Conservation (phyloP, 2,888 invertebrate genomes). For the Hyles lineata region DNA sequence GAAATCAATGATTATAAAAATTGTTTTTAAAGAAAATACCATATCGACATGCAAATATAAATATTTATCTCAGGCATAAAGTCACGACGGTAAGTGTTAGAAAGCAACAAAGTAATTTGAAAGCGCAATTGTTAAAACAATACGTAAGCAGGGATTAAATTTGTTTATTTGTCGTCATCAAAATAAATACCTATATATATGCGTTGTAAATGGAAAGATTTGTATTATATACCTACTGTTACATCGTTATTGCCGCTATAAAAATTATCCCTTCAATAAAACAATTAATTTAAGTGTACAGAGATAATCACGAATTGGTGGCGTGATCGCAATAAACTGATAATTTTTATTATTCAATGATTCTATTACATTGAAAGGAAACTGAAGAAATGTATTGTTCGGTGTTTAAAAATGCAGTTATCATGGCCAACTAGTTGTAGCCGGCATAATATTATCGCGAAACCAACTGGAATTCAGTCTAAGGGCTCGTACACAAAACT, state of each 20-base stretch:
- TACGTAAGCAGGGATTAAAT: background rate
- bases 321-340: conserved; percentile 29
- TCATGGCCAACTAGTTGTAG: background rate
- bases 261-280: conserved; percentile 32
- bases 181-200: conserved; percentile 10
- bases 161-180: conserved; percentile 8
- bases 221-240: conserved; percentile 22
- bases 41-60: too few species aligned
- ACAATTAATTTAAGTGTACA: conserved; percentile 30
- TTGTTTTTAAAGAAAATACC: too few species aligned
- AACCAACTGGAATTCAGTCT: background rate
- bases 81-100: background rate
- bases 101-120: background rate
- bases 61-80: too few species aligned
- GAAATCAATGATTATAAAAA: too few species aligned
- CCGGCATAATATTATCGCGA: background rate
- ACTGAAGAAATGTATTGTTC: conserved; percentile 7
- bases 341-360: conserved; percentile 14
- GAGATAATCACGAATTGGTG: conserved; percentile 32
- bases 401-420: background rate
- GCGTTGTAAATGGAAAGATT: conserved; percentile 13
- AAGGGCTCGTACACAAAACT: too few species aligned
- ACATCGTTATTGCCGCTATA: conserved; percentile 27
- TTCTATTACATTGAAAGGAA: conserved; percentile 24
- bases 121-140: conserved; percentile 1